phyloP scores from a whole-genome alignment of 2,797 vertebrate genomes.

The Parauchenoglanis ngamensis region DNA sequence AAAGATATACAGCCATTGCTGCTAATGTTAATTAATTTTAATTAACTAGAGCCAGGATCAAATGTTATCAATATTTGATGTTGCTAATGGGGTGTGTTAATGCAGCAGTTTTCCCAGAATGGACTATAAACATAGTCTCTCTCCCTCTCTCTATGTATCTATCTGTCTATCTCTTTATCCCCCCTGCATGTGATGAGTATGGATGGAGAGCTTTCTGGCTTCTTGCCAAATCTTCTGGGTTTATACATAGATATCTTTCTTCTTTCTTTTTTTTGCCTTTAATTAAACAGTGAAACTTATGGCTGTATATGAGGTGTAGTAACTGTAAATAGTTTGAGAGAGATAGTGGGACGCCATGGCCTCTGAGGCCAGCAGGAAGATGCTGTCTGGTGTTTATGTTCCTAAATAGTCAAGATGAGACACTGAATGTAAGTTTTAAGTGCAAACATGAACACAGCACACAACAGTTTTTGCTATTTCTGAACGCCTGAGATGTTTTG shows the following conservation, averaged over 20 bases:
- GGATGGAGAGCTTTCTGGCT: background rate
- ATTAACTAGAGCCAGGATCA: background rate
- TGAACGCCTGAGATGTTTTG: background rate
- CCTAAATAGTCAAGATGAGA: background rate
- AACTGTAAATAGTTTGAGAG: background rate
- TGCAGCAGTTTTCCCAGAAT: background rate
- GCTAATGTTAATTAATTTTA: background rate
- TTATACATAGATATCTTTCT: background rate
- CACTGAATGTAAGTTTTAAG: background rate
- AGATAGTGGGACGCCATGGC: background rate
- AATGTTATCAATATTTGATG: conserved; percentile 4
- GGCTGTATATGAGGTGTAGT: background rate
- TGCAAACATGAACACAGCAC: background rate
- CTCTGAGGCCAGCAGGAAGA: background rate
- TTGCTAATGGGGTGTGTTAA: background rate
- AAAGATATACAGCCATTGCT: background rate
- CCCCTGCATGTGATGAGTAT: background rate
- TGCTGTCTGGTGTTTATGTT: background rate
- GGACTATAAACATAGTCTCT: background rate
- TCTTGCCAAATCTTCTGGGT: background rate
- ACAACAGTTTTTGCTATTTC: background rate
- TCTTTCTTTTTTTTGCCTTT: background rate
- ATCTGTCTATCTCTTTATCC: background rate
- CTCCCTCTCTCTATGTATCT: background rate
- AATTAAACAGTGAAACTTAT: background rate